Base-by-base conservation (phyloP, 1,140 invertebrate genomes). In the Hestina assimilis region DNA sequence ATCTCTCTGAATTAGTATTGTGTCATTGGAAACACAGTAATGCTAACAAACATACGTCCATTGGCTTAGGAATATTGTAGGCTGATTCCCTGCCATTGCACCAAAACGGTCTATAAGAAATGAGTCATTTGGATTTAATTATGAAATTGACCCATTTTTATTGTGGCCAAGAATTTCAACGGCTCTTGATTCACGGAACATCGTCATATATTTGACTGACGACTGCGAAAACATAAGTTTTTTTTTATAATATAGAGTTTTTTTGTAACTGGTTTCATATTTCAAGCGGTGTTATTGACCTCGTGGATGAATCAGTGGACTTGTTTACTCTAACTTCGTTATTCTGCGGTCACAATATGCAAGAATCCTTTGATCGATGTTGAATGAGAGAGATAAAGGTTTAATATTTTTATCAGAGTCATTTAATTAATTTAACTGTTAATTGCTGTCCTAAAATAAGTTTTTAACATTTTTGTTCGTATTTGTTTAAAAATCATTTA, bases 261-360 rank as follows among this genome's bases (percentile, higher is more conserved):
- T 77, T 73, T 63, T 58, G 57, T 41, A 77, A 77, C 69, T 62
- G 69, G 74, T 77, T 72, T 69, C 51, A 56, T 65, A 54, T 66
- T 53, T 59, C 56, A 59, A 62, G 54, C 40, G 33, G 26, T 33
- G 69, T 68, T 57, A 67, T 55, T 75, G 74, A 77, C 72, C 74
- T 52, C 54, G 17, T 12, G 31, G 31, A 51, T 77, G 74, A 77
- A 21, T 77, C 74, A 77, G 45, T 31, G 11, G 45, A 54, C 57
- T 60, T 69, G 74, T 77, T 71, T 75, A 72, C 72, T 54, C 63
- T 31, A 69, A 51, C 46, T 45, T 33, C 38, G 20, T 57, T 50
- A 57, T 58, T 29, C 40, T 42, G 38, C 35, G 48, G 43, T 54
- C 20, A 43, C 11, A 31, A 51, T n/a, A 33, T 43, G 21, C 43